Percentiles rank a stretch among this genome's conserved stretches.
Conservation (phyloP, 1,140 invertebrate species). For the Drosophila azteca region DNA sequence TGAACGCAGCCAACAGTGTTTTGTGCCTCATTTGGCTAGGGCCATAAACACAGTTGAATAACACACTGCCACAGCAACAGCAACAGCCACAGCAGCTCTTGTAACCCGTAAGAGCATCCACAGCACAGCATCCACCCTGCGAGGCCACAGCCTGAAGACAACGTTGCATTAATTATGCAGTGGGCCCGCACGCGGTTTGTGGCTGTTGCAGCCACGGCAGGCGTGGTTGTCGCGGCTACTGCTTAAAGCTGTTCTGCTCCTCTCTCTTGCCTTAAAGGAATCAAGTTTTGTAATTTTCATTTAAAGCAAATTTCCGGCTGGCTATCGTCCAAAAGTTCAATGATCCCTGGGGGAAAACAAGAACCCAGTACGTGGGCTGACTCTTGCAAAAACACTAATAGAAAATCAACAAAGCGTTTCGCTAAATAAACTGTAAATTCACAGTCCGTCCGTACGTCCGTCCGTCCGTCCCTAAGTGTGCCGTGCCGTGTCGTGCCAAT, state of each 20-base stretch:
- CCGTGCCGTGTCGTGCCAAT: conserved; percentile 55
- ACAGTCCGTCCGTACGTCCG: conserved; percentile 22
- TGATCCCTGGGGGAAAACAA: conserved; percentile 51
- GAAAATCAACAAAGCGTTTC: conserved; percentile 68
- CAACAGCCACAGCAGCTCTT: no score
- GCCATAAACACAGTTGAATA: conserved; percentile 13
- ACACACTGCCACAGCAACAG: no score
- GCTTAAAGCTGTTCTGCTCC: conserved; percentile 4
- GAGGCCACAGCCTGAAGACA: conserved; percentile 41
- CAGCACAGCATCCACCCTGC: conserved; percentile 3
- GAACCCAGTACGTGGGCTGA: conserved; percentile 10
- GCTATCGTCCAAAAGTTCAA: conserved; percentile 49
- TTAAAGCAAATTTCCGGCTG: background rate
- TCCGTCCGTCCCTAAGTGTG: conserved; percentile 46
- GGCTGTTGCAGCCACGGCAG: background rate
- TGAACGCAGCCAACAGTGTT: conserved; percentile 30
- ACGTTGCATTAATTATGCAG: conserved; percentile 69
- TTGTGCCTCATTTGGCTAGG: conserved; percentile 50
- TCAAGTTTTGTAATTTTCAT: conserved; percentile 22
- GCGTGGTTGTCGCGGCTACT: no score
- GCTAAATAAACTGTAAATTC: conserved; percentile 63
- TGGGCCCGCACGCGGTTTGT: conserved; percentile 8
- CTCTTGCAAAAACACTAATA: conserved; percentile 64
- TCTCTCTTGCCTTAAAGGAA: conserved; percentile 11
- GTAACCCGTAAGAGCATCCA: background rate